Evolutionary conservation across 30 jellyfish, hydroid and myxozoan species (phyloP), one percentile per base, ranked within the genome.

Genomic region (Euphysa ruthae): DNA sequence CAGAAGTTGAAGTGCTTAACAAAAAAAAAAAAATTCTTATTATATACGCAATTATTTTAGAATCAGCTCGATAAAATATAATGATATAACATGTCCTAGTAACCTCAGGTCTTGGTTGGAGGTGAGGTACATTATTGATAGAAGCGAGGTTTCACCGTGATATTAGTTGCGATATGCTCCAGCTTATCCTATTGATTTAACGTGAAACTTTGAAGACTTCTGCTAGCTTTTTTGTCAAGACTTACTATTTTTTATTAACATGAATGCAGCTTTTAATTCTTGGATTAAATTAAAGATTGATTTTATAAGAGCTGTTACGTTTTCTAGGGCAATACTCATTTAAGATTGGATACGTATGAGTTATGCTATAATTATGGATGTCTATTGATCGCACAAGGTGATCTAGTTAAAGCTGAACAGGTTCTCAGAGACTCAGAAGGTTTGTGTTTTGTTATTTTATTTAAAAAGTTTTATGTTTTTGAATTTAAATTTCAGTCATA

Each of bases 311-410:
- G 15, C 58, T 4, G 20, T 4, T 24, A 26, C 26, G 7, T 52
- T 4, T 70, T 54, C 13, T 38, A 90, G 98, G 95, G 95, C 4
- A 65, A 32, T 27, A 75, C 80, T 13, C 18, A 85, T 18, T 63
- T 35, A 29, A 51, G 91, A 25, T 68, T 56, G 19, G 98, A 90
- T 56, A 90, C 98, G 4, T 90, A 82, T 70, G 98, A 90, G 58
- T 60, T 90, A 10, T 90, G 95, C 84, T 90, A 90, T 81, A 90
- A 90, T 55, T 64, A 77, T 70, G 95, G 94, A 13, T 90, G 95
- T 50, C 63, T 90, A 32, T 79, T 75, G 0, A 51, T 90, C 24
- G 98, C 93, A 6, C 84, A 75, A 71, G 93, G 94, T 18, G 85
- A 90, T 62, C 46, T 74, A 16, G 82, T 68, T 7, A 71, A 71